A percentile compares a stretch with the other conserved stretches of the same genome.
Evolutionary conservation across 2,797 vertebrate species (phyloP).

Genomic region (Pantherophis alleghaniensis): DNA sequence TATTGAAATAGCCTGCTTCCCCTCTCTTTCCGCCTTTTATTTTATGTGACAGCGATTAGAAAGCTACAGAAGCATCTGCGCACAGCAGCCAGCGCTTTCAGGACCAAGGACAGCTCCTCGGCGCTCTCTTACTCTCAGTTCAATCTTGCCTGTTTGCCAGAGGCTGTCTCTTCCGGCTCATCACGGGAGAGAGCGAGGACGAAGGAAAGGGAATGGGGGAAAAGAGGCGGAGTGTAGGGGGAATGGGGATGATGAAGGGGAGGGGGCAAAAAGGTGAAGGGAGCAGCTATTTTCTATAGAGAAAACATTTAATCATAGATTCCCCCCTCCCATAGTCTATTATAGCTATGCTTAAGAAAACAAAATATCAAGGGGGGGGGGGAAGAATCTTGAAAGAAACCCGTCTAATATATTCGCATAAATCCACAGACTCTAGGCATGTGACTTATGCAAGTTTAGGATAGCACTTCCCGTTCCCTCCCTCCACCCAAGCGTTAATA

Average conservation of each 20-base stretch:
- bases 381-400: not conserved
- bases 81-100: constrained; percentile 52
- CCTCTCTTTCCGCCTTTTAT: not conserved
- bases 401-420: not conserved
- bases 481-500: not conserved
- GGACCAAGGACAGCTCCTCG: constrained; percentile 81
- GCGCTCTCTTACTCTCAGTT: not conserved
- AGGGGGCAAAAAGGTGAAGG: not conserved
- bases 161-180: constrained; percentile 9
- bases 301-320: constrained; percentile 7
- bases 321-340: not conserved
- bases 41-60: not conserved
- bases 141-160: not conserved
- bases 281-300: constrained; percentile 19
- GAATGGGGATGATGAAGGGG: not conserved
- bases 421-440: not conserved
- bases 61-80: not conserved
- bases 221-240: not conserved
- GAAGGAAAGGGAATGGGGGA: not conserved
- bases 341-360: constrained; percentile 33
- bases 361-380: not conserved
- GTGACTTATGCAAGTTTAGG: not conserved
- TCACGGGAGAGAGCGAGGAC: not conserved
- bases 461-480: not conserved
- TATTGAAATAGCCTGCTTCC: not conserved